These are phyloP conservation scores for Pocillopora meandrina DNA, from an alignment of 92 coral and sea anemone species.

Conservation along the genomic window DNA sequence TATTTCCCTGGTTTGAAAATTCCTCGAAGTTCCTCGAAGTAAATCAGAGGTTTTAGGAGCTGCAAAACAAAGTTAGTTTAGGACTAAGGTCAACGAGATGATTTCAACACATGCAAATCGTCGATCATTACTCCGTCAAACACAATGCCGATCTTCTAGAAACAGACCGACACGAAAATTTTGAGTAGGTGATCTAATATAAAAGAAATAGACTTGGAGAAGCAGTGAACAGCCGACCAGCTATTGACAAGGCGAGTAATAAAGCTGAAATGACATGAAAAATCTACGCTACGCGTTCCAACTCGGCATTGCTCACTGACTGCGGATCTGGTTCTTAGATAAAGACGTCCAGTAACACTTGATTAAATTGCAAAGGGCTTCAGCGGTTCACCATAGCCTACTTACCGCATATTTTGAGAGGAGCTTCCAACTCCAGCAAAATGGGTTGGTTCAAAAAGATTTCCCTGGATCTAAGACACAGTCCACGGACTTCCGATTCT, in stretches of 20 bases:
- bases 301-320: slow-evolving; percentile 16
- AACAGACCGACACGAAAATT: neutral
- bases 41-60: neutral
- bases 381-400: neutral
- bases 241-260: too few relatives aligned
- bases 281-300: neutral
- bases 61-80: neutral
- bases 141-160: neutral
- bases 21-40: neutral
- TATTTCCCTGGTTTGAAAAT: neutral
- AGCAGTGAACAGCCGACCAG: neutral
- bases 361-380: neutral
- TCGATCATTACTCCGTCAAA: neutral
- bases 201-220: neutral
- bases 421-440: slow-evolving; percentile 97
- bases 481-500: slow-evolving; percentile 99
- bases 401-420: slow-evolving; percentile 99
- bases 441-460: slow-evolving; percentile 99
- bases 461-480: slow-evolving; percentile 98
- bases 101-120: neutral
- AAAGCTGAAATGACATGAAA: neutral
- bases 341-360: neutral
- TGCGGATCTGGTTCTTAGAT: neutral
- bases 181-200: neutral
- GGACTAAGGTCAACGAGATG: slow-evolving; percentile 8